Evolutionary conservation across 2,797 vertebrate species (phyloP).

Genomic region (Pantherophis alleghaniensis): DNA sequence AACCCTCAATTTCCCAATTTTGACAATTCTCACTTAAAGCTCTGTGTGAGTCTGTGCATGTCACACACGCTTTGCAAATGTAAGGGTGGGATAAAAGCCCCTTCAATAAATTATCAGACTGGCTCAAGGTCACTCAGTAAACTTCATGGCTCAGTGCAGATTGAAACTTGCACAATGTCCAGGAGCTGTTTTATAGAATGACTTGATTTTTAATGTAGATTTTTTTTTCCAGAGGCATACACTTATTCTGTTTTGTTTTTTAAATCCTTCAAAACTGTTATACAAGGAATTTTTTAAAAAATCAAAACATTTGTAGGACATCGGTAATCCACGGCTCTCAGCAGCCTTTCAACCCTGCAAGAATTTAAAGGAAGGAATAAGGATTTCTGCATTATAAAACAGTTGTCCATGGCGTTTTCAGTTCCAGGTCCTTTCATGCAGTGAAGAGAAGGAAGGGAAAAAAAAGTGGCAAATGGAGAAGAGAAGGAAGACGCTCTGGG

Average conservation of each 20-base stretch:
- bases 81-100: not conserved
- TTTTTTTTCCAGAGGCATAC: not conserved
- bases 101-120: not conserved
- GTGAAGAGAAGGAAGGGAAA: not conserved
- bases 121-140: not conserved
- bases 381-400: not conserved
- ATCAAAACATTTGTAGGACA: no score
- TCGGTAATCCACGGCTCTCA: not conserved
- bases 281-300: not conserved
- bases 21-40: not conserved
- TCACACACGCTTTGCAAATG: not conserved
- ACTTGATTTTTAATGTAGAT: not conserved
- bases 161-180: not conserved
- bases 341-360: not conserved
- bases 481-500: not conserved
- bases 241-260: not conserved
- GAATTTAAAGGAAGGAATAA: not conserved
- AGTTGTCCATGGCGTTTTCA: not conserved
- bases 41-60: not conserved
- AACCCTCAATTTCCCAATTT: not conserved
- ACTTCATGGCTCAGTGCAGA: not conserved
- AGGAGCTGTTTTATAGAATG: not conserved
- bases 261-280: not conserved
- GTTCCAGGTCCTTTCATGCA: not conserved
- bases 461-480: no score